Conservation (phyloP, 1,140 invertebrate genomes). For the Aphidius ervi region DNA sequence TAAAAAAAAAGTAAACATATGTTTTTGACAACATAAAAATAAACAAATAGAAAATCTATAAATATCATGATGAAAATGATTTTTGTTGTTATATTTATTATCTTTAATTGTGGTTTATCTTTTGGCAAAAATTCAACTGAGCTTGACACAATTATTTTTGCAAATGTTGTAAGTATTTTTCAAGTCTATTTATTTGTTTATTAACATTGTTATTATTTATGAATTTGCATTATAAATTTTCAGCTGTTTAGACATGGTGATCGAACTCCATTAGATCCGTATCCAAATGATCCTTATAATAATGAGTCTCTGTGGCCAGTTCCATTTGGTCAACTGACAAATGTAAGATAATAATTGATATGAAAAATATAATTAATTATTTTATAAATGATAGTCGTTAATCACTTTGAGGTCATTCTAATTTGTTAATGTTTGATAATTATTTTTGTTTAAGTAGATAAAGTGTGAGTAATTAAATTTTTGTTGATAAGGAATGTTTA, state of each 20-base stretch:
- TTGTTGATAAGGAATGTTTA: too few species aligned
- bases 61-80: too few species aligned
- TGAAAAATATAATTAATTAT: neutral
- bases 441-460: too few species aligned
- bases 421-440: too few species aligned
- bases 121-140: constrained; percentile 12
- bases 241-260: constrained; percentile 78
- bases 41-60: too few species aligned
- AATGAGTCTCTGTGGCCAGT: constrained; percentile 68
- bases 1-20: too few species aligned
- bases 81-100: too few species aligned
- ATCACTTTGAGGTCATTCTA: neutral
- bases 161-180: constrained; percentile 39
- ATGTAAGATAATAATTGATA: constrained; percentile 54
- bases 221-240: constrained; percentile 25
- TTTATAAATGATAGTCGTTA: neutral
- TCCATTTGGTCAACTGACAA: constrained; percentile 75
- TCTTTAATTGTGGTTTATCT: too few species aligned
- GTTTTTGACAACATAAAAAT: too few species aligned
- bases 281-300: constrained; percentile 73
- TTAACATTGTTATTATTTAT: constrained; percentile 2
- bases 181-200: neutral
- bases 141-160: constrained; percentile 37
- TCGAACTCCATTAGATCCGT: constrained; percentile 69
- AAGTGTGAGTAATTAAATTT: too few species aligned